Conservation (phyloP, 2,888 invertebrate genomes). For the Sesia apiformis region DNA sequence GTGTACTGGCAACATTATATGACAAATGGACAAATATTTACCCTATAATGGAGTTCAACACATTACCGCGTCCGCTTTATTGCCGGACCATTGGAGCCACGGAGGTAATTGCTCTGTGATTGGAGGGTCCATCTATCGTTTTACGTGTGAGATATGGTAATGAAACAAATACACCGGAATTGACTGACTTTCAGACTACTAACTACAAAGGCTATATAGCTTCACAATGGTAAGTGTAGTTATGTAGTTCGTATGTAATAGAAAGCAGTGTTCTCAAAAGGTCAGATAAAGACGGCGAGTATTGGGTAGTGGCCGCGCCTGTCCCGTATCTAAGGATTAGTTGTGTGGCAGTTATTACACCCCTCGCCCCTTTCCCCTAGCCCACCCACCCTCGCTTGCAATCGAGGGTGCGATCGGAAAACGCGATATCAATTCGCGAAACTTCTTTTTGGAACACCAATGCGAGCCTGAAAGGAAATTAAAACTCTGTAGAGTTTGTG, state of each 20-base stretch:
- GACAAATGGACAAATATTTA: conserved; percentile 57
- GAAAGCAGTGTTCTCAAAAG: conserved; percentile 15
- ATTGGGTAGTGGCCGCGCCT: conserved; percentile 12
- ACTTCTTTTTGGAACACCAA: conserved; percentile 20
- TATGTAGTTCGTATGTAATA: no score
- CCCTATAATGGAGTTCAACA: conserved; percentile 43
- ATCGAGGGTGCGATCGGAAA: conserved; percentile 35
- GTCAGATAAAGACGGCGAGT: conserved; percentile 27
- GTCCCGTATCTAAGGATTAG: conserved; percentile 32
- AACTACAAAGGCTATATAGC: no score
- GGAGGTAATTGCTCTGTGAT: no score
- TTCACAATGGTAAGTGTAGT: no score
- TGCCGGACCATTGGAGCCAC: conserved; percentile 15
- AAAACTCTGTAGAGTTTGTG: background rate
- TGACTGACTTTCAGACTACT: no score
- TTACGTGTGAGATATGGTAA: no score
- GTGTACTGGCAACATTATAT: conserved; percentile 23
- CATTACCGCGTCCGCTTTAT: conserved; percentile 33
- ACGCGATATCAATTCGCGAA: conserved; percentile 47
- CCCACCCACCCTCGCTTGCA: background rate
- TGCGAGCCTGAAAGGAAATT: background rate
- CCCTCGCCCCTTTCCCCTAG: conserved; percentile 8
- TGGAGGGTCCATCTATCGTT: no score
- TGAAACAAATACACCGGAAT: no score
- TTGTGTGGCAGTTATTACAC: conserved; percentile 41